Base-by-base conservation (phyloP, 1,140 invertebrate species). In the Globodera rostochiensis region DNA sequence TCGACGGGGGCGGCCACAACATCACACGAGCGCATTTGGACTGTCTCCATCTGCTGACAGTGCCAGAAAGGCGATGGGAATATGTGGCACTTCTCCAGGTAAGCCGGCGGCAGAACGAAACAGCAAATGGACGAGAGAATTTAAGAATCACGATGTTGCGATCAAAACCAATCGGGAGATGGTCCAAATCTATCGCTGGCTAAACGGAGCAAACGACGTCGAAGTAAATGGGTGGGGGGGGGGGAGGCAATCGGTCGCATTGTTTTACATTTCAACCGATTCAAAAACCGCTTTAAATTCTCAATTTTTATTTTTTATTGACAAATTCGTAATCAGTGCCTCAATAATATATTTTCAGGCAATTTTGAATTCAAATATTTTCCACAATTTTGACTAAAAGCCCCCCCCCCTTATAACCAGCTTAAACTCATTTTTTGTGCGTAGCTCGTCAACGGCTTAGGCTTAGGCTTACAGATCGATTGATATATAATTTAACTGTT, bases 141-240 rank as follows among this genome's bases (percentile, higher is more conserved):
- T 53, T 79, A 53, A 81, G 47, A 82, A 82, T n/a, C 81, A 82
- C 67, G 81, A 82, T 57, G 45, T 75, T 21, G 70, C 67, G 66
- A 79, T 82, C 64, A 79, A 81, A 67, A 82, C 81, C 7, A 82
- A 82, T 64, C 46, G 70, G 25, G 81, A 82, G 66, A 73, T 81
- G n/a, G 64, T 73, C n/a, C 77, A 82, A 74, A 82, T 82, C 13
- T 82, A 74, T 36, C 70, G 73, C 15, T 82, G 81, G 81, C 46
- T 83, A 6, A 73, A 82, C 74, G 81, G 81, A 13, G n/a, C 81
- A 19, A 81, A 79, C 46, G 81, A 82, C 74, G 81, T 79, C 21
- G 80, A 80, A 53, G 69, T 71, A 45, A 45, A 45, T 7, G 11
- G 19, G 0, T 3, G 36, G 36, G 13, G 69, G 19, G 36, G n/a